Base-by-base conservation (phyloP, 1,140 invertebrate species). In the Drosophila asahinai region DNA sequence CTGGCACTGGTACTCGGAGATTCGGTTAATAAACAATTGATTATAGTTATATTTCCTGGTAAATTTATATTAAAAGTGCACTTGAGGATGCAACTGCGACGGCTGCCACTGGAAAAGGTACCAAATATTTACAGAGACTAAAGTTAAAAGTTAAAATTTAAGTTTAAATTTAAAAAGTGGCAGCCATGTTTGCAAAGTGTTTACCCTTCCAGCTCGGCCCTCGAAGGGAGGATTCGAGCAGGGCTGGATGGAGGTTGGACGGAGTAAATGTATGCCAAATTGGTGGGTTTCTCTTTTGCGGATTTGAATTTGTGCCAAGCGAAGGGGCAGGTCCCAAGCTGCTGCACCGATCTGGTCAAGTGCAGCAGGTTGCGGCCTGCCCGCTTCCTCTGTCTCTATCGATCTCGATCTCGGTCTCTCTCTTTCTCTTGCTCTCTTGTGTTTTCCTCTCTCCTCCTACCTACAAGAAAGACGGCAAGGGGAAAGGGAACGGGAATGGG, bases 281-380 rank as follows among this genome's bases (percentile, higher is more conserved):
- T 17, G 36, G 17, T 45, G 19, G 36, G 40, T 54, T 67, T 54
- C 30, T 68, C 48, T 68, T 68, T 71, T 71, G 63, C 48, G 48
- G 63, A 70, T 70, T 66, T 70, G 17, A 17, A 36, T 17, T 42
- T 17, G 47, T 66, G 67, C 40, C 63, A 71, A 68, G 63, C 30
- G 27, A 15, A 43, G 7, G 33, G 25, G 6, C 33, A 33, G 38
- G 30, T 43, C 63, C 15, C 48, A 67, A 45, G 48, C 48, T 71
- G 60, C 65, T 67, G 59, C 47, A 9, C 17, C 25, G 33, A 36
- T 30, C 0, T 25, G 19, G 33, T n/a, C 5, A 38, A 52, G 66
- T 52, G 47, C 66, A 70, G 62, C 66, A 66, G 66, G 25, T 52
- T 70, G 66, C 61, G 47, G n/a, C 27, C 11, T 38, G 19, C 5